phyloP scores from a whole-genome alignment of 1,140 invertebrate species.

The Bombus balteatus region DNA sequence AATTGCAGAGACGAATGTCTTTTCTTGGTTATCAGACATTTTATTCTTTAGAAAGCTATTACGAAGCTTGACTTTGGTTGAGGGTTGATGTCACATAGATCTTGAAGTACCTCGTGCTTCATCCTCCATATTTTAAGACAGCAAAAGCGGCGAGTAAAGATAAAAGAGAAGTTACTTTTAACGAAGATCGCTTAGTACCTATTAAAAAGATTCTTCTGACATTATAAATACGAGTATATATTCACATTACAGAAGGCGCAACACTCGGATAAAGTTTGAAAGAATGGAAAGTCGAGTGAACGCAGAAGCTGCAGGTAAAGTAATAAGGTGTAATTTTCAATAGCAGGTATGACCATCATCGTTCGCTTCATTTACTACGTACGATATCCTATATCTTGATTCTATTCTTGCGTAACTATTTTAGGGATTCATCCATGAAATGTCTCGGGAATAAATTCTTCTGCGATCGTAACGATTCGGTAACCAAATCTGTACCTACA shows the following conservation, averaged over 20 bases:
- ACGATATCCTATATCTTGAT: no score
- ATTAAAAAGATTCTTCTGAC: neutral
- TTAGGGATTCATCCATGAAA: neutral
- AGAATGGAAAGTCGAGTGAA: neutral
- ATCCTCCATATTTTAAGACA: no score
- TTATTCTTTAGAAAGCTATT: no score
- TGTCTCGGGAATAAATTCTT: neutral
- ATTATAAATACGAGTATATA: no score
- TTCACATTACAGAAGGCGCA: no score
- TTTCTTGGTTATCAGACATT: neutral
- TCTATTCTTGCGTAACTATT: neutral
- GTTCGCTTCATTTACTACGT: rapidly evolving
- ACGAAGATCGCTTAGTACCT: neutral
- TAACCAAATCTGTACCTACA: neutral
- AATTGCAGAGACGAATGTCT: no score
- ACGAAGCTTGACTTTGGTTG: no score
- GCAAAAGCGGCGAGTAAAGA: neutral
- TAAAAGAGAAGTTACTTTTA: neutral
- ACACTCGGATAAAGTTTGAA: neutral
- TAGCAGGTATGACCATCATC: rapidly evolving
- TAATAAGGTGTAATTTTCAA: rapidly evolving
- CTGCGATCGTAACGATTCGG: no score
- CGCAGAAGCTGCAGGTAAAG: no score
- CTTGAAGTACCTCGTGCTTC: neutral
- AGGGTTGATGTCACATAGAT: neutral